Base-by-base conservation (phyloP, 2,797 vertebrate species). In the Sebastolobus alascanus region DNA sequence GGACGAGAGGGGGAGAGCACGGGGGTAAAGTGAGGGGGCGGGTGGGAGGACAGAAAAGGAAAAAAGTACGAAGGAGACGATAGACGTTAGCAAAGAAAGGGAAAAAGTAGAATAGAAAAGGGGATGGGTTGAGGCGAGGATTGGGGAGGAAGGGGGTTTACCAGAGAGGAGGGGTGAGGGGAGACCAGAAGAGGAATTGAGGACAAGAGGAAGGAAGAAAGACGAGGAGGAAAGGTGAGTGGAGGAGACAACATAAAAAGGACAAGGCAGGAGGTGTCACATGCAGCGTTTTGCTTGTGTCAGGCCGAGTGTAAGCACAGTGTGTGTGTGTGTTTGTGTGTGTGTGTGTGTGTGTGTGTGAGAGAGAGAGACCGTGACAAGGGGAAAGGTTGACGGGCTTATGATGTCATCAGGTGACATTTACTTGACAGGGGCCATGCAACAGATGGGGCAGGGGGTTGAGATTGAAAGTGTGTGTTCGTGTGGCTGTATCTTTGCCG, bases 321-420 rank as follows among this genome's bases (percentile, higher is more conserved):
- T 50, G 80, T 79, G 73, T 83, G 75, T 82, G 75, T 70, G 75
- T 63, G 76, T 64, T 70, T 66, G 55, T 61, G 54, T 67, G 75
- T 71, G 70, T 46, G 59, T 69, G 64, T 20, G 73, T 35, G 58
- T 68, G 67, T 59, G 56, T 55, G 71, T 73, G 74, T 46, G 75
- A 8, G 75, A 14, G 50, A 4, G 31, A 31, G 31, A 50, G 43
- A 50, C 43, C 25, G 75, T 38, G 80, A 80, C 22, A 18, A 90
- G 90, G 84, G 72, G 84, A 92, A 93, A 92, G 93, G 93, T 92
- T 91, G 92, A 91, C 87, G 84, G 76, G 89, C 79, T 78, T 74
- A 91, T 92, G 90, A 93, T 93, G 91, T 91, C 91, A 91, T 90
- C 86, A 79, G 87, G 71, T 86, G 93, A 91, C 91, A 93, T 90